Base-by-base conservation (phyloP, 2,797 vertebrate genomes). In the Sebastes steindachneri region DNA sequence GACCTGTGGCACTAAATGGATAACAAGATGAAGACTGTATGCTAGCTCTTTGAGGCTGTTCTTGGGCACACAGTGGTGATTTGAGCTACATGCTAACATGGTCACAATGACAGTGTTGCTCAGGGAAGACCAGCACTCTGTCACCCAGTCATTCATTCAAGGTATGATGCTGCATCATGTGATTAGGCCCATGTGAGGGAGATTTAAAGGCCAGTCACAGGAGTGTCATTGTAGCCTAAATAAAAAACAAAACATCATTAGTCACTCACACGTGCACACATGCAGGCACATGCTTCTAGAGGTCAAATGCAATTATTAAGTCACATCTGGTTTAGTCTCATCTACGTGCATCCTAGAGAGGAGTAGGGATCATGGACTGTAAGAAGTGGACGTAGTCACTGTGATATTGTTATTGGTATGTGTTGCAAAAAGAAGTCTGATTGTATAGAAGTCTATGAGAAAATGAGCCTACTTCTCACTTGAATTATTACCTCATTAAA, bases 161-260 rank as follows among this genome's bases (percentile, higher is more conserved):
- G 83, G 88, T 95, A 91, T 92, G 90, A 70, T 68, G 80, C 78
- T 79, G 64, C 80, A 77, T 93, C 93, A 95, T 94, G 93, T 93
- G 94, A 93, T 82, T 35, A 4, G 63, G 67, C 64, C 86, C 94
- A 95, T 95, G 94, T 96, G 96, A 95, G 89, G 77, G 65, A 85
- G 89, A 94, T 92, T 95, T 90, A 80, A 90, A 93, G 80, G 80
- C 60, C 64, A 89, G 90, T 88, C 88, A 93, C 85, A 93, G 84
- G 88, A 89, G 90, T 83, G 68, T 86, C 90, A 90, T 91, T 92
- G 88, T 80, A 82, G 89, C 69, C 57, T 71, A 79, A 88, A 79
- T 77, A 79, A 85, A 86, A 90, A 90, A 83, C 28, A 71, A 86
- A 89, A 80, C 67, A 55, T 66, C 66, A 69, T 77, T 25, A 33